phyloP scores from a whole-genome alignment of 2,113 vertebrate species.

The Tamias sibiricus region DNA sequence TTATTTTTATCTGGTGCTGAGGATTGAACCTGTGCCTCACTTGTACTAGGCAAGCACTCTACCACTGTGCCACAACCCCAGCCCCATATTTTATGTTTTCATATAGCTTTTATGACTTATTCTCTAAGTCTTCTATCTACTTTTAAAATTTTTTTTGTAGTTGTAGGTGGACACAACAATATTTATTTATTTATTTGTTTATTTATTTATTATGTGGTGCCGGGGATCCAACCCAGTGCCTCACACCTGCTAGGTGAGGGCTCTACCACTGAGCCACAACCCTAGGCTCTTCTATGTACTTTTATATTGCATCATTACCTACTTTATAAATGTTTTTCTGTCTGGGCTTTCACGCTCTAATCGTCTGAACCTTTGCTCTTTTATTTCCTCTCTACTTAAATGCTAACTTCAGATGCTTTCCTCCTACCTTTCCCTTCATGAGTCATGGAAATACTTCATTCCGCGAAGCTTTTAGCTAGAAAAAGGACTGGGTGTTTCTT shows the following conservation, averaged over 20 bases:
- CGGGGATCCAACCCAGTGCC: too few relatives aligned
- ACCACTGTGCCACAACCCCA: too few relatives aligned
- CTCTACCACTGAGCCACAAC: too few relatives aligned
- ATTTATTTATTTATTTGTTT: too few relatives aligned
- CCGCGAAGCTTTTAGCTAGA: neutral
- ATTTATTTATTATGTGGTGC: too few relatives aligned
- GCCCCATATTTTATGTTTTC: neutral
- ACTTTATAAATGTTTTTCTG: neutral
- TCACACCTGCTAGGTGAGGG: too few relatives aligned
- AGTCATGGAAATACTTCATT: conserved; percentile 20
- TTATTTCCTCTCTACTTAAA: conserved; percentile 7
- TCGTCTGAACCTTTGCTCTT: neutral
- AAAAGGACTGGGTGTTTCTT: neutral
- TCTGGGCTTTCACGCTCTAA: neutral
- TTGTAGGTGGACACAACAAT: too few relatives aligned
- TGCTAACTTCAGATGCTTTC: neutral
- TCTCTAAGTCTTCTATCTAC: neutral
- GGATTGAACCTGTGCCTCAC: too few relatives aligned
- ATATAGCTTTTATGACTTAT: neutral
- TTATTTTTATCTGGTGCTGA: too few relatives aligned
- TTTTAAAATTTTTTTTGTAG: too few relatives aligned
- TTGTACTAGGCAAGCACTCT: too few relatives aligned
- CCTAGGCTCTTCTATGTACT: neutral
- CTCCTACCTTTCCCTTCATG: neutral
- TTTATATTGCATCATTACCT: conserved; percentile 10